Evolutionary conservation across 2,797 vertebrate genomes (phyloP), one percentile per base, ranked within the genome.

Genomic region (Leptoclinus maculatus): DNA sequence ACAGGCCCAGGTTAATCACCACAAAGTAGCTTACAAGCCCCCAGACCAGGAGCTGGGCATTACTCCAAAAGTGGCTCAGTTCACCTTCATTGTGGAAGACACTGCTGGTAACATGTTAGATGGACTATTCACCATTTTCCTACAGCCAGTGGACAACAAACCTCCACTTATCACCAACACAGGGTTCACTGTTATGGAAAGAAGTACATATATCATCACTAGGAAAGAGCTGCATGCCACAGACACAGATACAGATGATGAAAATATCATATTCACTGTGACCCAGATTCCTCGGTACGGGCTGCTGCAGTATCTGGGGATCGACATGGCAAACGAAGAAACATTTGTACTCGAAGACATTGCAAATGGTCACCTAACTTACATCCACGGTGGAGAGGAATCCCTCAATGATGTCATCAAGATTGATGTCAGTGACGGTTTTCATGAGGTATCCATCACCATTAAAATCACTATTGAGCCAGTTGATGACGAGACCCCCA

Each of bases 1-100:
- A 54, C 96, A 97, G 93, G 96, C 95, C 63, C 96, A 97, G 81
- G 88, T 97, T 74, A 97, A 97, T 88, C 96, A 97, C 85, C 96
- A 96, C 87, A 97, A 97, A 91, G 93, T 97, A 68, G 94, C 96
- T 13, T 97, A 97, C 89, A 95, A 87, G 78, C 97, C 96, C 41
- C 96, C 96, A 2, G 92, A 95, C 84, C 96, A 95, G 85, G 96
- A 97, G 80, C 87, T 97, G 51, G 96, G 96, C 57, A 96, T 97
- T 79, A 94, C 92, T 63, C 95, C 96, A 23, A 92, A 94, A 88
- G 95, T 97, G 51, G 94, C 95, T 87, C 96, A 97, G 82, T 97
- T 98, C 83, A 95, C 94, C 21, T 97, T 96, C 62, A 91, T 80
- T 69, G 96, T 97, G 19, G 96, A 97, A 78, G 97, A 97, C 88